Conservation (phyloP, 1,140 invertebrate species). For the Brachionus plicatilis region DNA sequence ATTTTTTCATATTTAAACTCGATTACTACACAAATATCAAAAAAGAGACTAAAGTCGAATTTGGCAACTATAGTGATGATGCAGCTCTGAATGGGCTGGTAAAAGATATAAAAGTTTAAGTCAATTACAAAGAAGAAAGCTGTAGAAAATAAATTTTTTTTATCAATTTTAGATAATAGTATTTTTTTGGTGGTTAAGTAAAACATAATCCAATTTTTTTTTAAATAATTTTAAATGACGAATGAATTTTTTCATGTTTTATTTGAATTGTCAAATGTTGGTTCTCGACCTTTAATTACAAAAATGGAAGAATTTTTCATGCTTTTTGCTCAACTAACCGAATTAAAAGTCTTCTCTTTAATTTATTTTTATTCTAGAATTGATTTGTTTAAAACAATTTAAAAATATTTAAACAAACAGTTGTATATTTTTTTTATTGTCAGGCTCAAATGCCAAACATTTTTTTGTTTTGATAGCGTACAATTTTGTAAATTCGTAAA, state of each 20-base stretch:
- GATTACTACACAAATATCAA: neutral
- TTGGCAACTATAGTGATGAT: neutral
- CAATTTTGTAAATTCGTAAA: constrained; percentile 17
- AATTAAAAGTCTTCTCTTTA: neutral
- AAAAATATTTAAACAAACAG: neutral
- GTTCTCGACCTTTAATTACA: neutral
- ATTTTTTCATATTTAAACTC: neutral
- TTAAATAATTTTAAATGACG: neutral
- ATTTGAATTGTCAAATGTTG: neutral
- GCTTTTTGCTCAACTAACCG: neutral
- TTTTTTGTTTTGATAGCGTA: neutral
- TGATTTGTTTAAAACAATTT: neutral
- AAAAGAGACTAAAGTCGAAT: neutral
- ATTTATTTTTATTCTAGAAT: neutral
- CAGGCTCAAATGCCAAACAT: neutral
- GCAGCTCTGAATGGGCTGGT: neutral
- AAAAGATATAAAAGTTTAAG: neutral
- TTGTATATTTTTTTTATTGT: constrained; percentile 10
- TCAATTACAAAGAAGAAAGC: neutral
- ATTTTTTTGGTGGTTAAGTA: neutral
- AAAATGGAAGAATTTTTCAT: neutral
- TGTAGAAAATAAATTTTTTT: neutral
- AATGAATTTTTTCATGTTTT: neutral
- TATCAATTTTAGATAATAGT: neutral
- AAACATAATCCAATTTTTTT: neutral